Evolutionary conservation across 2,888 invertebrate genomes (phyloP).

Genomic region (Graphium colonna): DNA sequence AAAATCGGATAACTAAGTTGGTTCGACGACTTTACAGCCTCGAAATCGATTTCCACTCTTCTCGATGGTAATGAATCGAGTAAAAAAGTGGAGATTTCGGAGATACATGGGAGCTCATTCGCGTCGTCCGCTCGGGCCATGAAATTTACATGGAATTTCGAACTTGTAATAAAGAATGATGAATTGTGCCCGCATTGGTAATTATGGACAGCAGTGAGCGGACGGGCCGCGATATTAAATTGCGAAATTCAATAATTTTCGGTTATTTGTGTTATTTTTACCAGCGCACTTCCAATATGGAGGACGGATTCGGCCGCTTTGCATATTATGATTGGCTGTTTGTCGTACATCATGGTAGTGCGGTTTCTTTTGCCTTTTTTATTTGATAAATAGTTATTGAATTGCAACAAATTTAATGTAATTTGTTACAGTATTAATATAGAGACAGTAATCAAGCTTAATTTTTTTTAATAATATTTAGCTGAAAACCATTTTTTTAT

Average conservation of each 20-base stretch:
- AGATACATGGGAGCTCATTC: conserved; percentile 69
- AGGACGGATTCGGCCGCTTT: conserved; percentile 29
- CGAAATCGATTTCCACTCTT: conserved; percentile 27
- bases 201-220: conserved; percentile 70
- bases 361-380: not conserved
- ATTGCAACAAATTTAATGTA: no score
- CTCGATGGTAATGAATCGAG: conserved; percentile 18
- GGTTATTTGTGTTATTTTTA: conserved; percentile 48
- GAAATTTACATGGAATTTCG: conserved; percentile 78
- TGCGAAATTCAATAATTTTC: conserved; percentile 73
- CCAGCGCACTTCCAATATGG: conserved; percentile 23
- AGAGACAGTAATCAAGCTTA: no score
- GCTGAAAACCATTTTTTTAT: no score
- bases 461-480: no score
- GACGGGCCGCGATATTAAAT: conserved; percentile 62
- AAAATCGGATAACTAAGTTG: not conserved
- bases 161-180: conserved; percentile 78
- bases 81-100: conserved; percentile 53
- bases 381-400: not conserved
- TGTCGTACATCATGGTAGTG: not conserved
- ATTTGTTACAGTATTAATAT: no score
- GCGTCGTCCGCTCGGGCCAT: conserved; percentile 56
- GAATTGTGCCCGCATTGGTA: conserved; percentile 76
- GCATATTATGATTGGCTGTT: not conserved
- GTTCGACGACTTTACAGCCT: conserved; percentile 18